A percentile compares a stretch with the other conserved stretches of the same genome.
Conservation (phyloP, 2,113 vertebrate genomes). For the Platichthys stellatus region DNA sequence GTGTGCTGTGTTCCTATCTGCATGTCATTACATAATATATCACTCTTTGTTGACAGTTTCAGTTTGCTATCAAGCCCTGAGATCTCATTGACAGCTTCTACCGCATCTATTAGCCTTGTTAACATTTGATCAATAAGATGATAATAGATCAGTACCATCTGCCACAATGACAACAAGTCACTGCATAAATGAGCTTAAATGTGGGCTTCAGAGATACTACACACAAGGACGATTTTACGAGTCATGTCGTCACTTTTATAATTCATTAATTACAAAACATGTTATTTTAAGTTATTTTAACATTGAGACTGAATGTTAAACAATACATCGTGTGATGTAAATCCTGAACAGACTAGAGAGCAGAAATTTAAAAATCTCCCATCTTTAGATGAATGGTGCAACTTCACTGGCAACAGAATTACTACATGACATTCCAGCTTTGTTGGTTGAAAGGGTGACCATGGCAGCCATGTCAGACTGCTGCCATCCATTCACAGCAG, state of each 20-base stretch:
- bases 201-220: too few species aligned
- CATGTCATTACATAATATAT: neutral
- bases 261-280: neutral
- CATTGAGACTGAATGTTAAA: too few species aligned
- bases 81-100: neutral
- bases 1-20: neutral
- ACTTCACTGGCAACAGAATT: conserved; percentile 39
- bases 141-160: neutral
- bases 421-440: conserved; percentile 47
- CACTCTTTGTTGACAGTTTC: neutral
- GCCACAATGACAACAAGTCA: neutral
- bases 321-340: neutral
- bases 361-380: conserved; percentile 2
- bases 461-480: conserved; percentile 40
- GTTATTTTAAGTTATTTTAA: too few species aligned
- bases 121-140: neutral
- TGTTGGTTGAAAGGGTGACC: conserved; percentile 40
- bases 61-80: neutral
- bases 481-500: conserved; percentile 40
- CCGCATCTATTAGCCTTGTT: neutral
- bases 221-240: neutral
- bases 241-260: neutral
- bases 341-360: neutral
- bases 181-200: neutral
- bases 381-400: conserved; percentile 27